These are phyloP conservation scores for Caenorhabditis afra DNA, from an alignment of 2,888 invertebrate species.

Conservation along the genomic window DNA sequence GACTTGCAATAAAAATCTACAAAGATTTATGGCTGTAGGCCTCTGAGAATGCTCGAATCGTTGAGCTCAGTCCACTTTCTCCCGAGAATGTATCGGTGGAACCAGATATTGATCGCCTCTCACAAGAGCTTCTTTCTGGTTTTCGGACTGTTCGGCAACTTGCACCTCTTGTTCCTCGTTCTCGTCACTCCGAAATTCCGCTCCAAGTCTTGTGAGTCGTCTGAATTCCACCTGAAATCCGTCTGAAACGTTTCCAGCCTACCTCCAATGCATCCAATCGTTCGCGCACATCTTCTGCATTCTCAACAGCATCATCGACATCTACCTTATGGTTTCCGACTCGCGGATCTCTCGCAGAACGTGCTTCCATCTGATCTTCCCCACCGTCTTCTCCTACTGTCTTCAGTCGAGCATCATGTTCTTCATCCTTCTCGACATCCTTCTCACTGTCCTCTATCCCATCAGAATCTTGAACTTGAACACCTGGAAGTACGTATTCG, in stretches of 20 bases:
- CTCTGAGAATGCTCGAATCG: too few species aligned
- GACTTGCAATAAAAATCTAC: too few species aligned
- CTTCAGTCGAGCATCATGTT: constrained; percentile 39
- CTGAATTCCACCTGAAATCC: too few species aligned
- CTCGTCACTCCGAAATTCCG: too few species aligned
- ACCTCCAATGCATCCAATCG: constrained; percentile 34
- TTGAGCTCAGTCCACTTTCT: too few species aligned
- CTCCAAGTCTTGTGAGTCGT: too few species aligned
- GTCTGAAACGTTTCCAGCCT: constrained; percentile 5
- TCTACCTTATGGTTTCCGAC: constrained; percentile 32
- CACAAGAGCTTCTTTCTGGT: too few species aligned
- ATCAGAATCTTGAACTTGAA: constrained; percentile 5
- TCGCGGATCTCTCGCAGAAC: constrained; percentile 18
- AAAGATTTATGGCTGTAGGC: too few species aligned
- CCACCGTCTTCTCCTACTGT: constrained; percentile 31
- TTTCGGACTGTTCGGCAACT: too few species aligned
- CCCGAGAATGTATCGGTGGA: too few species aligned
- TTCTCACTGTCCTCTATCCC: constrained; percentile 27
- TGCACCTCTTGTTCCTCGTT: too few species aligned
- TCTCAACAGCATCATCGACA: constrained; percentile 37
- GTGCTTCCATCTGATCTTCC: constrained; percentile 28
- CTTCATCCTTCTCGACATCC: constrained; percentile 31
- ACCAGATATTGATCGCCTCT: too few species aligned
- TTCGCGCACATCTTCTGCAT: constrained; percentile 27
- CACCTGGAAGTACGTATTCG: constrained; percentile 22